A percentile compares a stretch with the other conserved stretches of the same genome.
phyloP scores from a whole-genome alignment of 2,797 vertebrate genomes.

The Rhinatrema bivittatum region DNA sequence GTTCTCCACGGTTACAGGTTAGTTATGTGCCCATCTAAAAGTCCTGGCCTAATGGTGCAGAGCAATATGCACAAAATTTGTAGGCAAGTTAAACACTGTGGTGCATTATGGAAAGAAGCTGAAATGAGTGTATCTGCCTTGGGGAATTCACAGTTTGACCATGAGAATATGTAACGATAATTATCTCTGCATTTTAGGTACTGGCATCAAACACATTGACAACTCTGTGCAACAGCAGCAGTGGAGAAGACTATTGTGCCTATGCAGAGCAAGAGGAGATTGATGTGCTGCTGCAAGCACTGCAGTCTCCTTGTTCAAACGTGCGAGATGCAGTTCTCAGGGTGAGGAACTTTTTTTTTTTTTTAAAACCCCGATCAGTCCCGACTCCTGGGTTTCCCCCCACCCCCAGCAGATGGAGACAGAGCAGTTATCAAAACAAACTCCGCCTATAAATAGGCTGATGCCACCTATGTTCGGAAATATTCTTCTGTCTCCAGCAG shows the following conservation, averaged over 20 bases:
- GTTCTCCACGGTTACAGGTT: slow-evolving; percentile 85
- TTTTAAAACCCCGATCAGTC: no score
- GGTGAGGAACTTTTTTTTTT: slow-evolving; percentile 48
- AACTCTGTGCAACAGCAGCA: slow-evolving; percentile 76
- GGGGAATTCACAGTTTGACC: no score
- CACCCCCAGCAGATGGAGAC: no score
- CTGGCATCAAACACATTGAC: slow-evolving; percentile 82
- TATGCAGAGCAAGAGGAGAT: slow-evolving; percentile 89
- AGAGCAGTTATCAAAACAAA: no score
- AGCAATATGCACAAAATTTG: no score
- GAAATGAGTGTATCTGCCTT: no score
- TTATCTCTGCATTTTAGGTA: slow-evolving; percentile 57
- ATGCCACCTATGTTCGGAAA: no score
- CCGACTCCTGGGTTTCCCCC: no score
- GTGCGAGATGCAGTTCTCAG: slow-evolving; percentile 87
- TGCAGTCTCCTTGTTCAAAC: slow-evolving; percentile 83
- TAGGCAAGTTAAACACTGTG: no score
- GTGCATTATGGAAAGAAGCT: no score
- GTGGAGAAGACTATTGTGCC: slow-evolving; percentile 77
- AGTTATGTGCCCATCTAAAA: not conserved
- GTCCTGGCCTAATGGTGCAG: not conserved
- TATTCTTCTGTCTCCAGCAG: no score
- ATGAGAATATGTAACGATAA: not conserved
- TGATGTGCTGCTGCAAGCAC: slow-evolving; percentile 77
- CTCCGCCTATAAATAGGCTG: no score